Base-by-base conservation (phyloP, 1,140 invertebrate species). In the Diabrotica virgifera region DNA sequence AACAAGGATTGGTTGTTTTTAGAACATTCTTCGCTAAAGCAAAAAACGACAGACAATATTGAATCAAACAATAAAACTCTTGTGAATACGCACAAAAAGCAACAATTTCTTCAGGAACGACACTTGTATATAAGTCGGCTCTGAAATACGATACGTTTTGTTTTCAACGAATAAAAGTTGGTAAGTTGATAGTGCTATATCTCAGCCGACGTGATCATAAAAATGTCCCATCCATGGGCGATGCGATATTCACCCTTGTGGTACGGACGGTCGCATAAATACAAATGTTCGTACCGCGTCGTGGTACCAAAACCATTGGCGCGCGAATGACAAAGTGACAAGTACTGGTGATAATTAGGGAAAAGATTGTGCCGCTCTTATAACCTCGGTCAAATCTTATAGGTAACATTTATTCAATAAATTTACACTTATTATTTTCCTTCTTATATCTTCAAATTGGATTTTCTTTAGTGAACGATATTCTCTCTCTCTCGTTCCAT, bases 101-200 rank as follows among this genome's bases (percentile, higher is more conserved):
- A 72, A 72, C 73, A 71, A 72, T 72, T 71, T 71, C 70, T 67
- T 72, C 74, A 70, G 70, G 69, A 76, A 71, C 68, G 74, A 76
- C 74, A 72, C 73, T 74, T 75, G 72, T 74, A 74, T 74, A 72
- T 73, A 74, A 71, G 70, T 71, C 63, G 67, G 52, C 59, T 46
- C 62, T 77, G 76, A 76, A 77, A 77, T 75, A 77, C 74, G 76
- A 77, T 76, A 70, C 74, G 76, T 77, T 76, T 76, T 73, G 74
- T 76, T 76, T 77, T 77, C 76, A 76, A 67, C 75, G 70, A 70
- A 77, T 77, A 77, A 77, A 76, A 76, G 74, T 75, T 72, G 74
- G 75, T 77, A 76, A 77, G 70, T 66, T 73, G 76, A 77, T 77
- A 77, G 72, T 71, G 76, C 75, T 77, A 77, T 77, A 77, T 77